phyloP scores from a whole-genome alignment of 1,140 invertebrate genomes.

The Bicyclus anynana region DNA sequence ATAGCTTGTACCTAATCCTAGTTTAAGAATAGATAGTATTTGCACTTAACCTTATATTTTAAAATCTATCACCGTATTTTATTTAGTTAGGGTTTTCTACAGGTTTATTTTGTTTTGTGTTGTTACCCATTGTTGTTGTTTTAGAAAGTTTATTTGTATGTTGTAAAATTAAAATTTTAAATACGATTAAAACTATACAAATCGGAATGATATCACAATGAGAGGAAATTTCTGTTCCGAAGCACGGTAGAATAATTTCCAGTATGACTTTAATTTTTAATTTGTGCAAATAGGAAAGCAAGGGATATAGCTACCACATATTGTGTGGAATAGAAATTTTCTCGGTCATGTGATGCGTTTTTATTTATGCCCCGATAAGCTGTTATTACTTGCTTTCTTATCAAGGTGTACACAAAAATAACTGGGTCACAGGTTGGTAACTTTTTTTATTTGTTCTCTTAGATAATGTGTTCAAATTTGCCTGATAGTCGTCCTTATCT shows the following conservation, averaged over 20 bases:
- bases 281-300: slow-evolving; percentile 63
- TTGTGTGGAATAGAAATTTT: slow-evolving; percentile 77
- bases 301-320: slow-evolving; percentile 51
- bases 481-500: not conserved
- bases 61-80: not conserved
- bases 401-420: slow-evolving; percentile 52
- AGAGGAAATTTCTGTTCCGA: slow-evolving; percentile 76
- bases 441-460: slow-evolving; percentile 35
- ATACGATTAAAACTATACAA: slow-evolving; percentile 7
- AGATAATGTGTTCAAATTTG: slow-evolving; percentile 28
- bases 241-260: slow-evolving; percentile 56
- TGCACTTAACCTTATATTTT: not conserved
- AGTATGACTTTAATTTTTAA: slow-evolving; percentile 27
- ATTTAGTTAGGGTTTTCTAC: slow-evolving; percentile 5
- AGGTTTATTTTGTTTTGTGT: slow-evolving; percentile 27
- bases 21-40: not conserved
- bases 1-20: not conserved
- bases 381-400: slow-evolving; percentile 75
- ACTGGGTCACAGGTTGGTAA: slow-evolving; percentile 64
- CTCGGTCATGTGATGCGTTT: slow-evolving; percentile 65
- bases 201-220: slow-evolving; percentile 37
- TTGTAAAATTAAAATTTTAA: slow-evolving; percentile 2
- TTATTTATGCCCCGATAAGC: slow-evolving; percentile 42
- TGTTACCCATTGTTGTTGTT: slow-evolving; percentile 50
- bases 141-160: slow-evolving; percentile 1